Base-by-base conservation (phyloP, 2,888 invertebrate genomes). In the Pseudoips prasinana region DNA sequence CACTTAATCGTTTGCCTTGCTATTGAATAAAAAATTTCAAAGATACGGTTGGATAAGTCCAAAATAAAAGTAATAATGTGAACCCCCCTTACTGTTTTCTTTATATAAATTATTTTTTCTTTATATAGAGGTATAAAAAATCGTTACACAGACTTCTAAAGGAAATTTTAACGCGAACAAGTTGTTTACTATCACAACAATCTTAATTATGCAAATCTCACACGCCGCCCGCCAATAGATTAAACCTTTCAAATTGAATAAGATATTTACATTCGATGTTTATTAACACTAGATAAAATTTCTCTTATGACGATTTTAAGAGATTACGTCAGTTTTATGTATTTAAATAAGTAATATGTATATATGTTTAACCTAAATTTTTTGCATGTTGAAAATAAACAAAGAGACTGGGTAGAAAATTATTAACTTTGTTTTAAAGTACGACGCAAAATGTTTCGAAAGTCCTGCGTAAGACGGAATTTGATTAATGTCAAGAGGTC, bases 161-260 rank as follows among this genome's bases (percentile, higher is more conserved):
- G 29, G 29, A 9, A 25, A 29, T 44, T 49, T 47, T 50, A 45
- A 36, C 45, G 56, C 46, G 30, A 50, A 56, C 3, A 30, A 25
- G 50, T 53, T 57, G 53, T 57, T 56, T 53, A 56, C 57, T 37
- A 56, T 53, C 42, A 46, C 31, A 45, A 18, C 36, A 29, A 44
- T 41, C 20, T 27, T 14, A 39, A 38, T 14, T 45, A 55, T 47
- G 56, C 29, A 39, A 56, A 56, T 46, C 8, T 39, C 29, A 25
- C 22, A 28, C 17, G 23, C 18, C 10, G 7, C 9, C 28, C 23
- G 18, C 9, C 29, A 33, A 20, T 31, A 22, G 1, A 45, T 36
- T 44, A 25, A 17, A 22, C n/a, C 5, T 14, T 14, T 14, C 5
- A 14, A 14, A 14, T 5, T 14, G 14, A 3, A 14, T 14, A 14